phyloP scores from a whole-genome alignment of 2,113 vertebrate genomes.

The Hippocampus barbouri region DNA sequence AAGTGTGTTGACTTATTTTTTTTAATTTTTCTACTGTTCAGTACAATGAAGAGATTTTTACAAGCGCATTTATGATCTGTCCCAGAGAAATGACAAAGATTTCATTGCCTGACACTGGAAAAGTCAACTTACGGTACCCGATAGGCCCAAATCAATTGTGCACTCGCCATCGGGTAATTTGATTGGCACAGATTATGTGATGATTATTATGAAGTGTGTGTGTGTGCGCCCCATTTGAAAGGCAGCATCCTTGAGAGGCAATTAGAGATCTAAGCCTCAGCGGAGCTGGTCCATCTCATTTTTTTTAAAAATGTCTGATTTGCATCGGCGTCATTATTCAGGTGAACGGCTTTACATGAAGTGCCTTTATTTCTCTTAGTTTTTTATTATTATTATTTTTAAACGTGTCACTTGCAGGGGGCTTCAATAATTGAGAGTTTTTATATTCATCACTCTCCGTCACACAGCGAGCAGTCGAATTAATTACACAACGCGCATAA shows the following conservation, averaged over 20 bases:
- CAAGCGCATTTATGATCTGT: no score
- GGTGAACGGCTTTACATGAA: conserved; percentile 22
- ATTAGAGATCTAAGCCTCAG: background rate
- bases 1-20: no score
- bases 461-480: conserved; percentile 27
- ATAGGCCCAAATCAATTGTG: no score
- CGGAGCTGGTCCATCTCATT: background rate
- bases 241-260: conserved; percentile 21
- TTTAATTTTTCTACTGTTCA: no score
- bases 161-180: background rate
- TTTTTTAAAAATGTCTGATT: background rate
- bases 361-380: conserved; percentile 3
- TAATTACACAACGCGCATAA: conserved; percentile 40
- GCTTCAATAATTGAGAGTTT: conserved; percentile 6
- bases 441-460: conserved; percentile 30
- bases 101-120: no score
- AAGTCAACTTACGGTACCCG: no score
- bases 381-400: background rate
- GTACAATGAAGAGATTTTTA: no score
- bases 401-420: conserved; percentile 12
- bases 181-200: background rate
- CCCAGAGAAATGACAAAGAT: no score
- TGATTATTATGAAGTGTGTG: background rate
- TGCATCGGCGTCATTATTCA: background rate
- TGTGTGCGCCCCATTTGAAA: conserved; percentile 14